Evolutionary conservation across 2,888 invertebrate species (phyloP), one percentile per base, ranked within the genome.

Genomic region (Spodoptera exigua): DNA sequence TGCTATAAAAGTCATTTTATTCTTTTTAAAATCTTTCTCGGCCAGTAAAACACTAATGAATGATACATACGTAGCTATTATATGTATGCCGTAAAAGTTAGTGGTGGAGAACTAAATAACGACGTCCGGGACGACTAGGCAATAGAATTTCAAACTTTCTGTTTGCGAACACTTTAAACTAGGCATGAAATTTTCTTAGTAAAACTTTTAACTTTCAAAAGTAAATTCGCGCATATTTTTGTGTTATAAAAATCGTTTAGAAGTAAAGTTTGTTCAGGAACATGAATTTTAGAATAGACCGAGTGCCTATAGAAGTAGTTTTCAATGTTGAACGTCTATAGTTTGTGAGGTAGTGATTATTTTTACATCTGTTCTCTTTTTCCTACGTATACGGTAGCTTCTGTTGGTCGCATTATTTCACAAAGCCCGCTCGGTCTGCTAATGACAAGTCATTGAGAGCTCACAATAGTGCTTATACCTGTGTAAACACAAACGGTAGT

Each of bases 91-190:
- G 44, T 36, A 3, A 46, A 68, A 59, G 40, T 71, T 55, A 7
- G 32, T 66, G 44, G 44, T 43, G n/a, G 9, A 36, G 44, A 70
- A 72, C 67, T 69, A 69, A 60, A 72, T 70, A 70, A 70, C 56
- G 73, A 72, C 44, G 53, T 54, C 61, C 17, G 43, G 49, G 17
- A 55, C 27, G 54, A 47, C 39, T 49, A 58, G 36, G 57, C 58
- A 51, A 47, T 61, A 56, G 48, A 61, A 56, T 56, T 46, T 14
- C 46, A 40, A 73, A 70, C 56, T 70, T 61, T 51, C 39, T 56
- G 56, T 69, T 69, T 46, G 37, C 51, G 36, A 61, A 57, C 49
- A 51, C 67, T 67, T 60, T 48, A 60, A 72, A 56, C 55, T 56
- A 56, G 69, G 47, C 40, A 49, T 37, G 32, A 67, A 40, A 46